A percentile compares a stretch with the other conserved stretches of the same genome.
Conservation (phyloP, 53 echinoderm and acorn worm species). For the Mesocentrotus franciscanus region DNA sequence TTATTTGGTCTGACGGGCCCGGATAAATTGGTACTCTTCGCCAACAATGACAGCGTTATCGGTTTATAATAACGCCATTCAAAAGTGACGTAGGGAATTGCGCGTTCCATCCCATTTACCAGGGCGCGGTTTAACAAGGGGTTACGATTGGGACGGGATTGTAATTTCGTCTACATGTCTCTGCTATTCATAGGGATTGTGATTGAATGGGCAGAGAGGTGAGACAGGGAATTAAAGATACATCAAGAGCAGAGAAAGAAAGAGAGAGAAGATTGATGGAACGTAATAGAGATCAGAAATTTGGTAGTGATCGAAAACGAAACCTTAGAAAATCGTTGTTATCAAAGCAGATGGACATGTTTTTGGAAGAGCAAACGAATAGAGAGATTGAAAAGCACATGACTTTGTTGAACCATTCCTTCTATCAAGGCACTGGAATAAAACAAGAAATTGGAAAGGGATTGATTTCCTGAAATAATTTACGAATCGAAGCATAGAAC, state of each 20-base stretch:
- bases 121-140: background rate
- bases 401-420: too few relatives aligned
- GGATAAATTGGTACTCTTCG: conserved; percentile 37
- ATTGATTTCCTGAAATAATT: too few relatives aligned
- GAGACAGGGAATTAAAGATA: background rate
- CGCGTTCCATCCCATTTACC: conserved; percentile 50
- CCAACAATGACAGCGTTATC: conserved; percentile 50
- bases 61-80: conserved; percentile 50
- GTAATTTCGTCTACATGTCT: background rate
- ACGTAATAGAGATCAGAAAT: background rate
- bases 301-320: background rate
- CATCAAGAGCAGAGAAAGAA: background rate
- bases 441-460: too few relatives aligned
- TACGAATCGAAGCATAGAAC: too few relatives aligned
- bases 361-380: too few relatives aligned
- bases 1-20: conserved; percentile 29
- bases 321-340: too few relatives aligned
- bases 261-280: background rate
- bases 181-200: background rate
- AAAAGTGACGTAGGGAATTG: background rate
- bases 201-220: conserved; percentile 11
- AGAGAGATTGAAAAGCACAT: too few relatives aligned
- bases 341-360: too few relatives aligned
- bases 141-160: conserved; percentile 3
- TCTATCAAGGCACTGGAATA: too few relatives aligned